Evolutionary conservation across 2,113 vertebrate genomes (phyloP), one percentile per base, ranked within the genome.

Genomic region (Gallinago jamesoni): DNA sequence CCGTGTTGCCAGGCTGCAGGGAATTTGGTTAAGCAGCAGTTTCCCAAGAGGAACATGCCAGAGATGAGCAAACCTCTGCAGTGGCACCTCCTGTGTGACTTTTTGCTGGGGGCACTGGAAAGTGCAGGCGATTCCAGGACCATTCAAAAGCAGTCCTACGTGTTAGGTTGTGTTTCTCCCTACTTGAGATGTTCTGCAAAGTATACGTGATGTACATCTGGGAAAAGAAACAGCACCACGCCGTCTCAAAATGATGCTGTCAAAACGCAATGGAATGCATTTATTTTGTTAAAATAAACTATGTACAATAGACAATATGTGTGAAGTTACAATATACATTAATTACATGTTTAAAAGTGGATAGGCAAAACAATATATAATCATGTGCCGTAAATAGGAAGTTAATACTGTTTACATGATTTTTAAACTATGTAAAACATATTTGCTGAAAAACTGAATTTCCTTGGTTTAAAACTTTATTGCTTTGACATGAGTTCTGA

Each of bases 211-310:
- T 69, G 19, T 39, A 4, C 50, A 57, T 17, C 35, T 79, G 35
- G 30, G 48, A 76, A 92, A 76, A 89, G 3, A 76, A 76, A 62
- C 30, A 69, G 20, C 37, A 53, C 10, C 67, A 59, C 41, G 59
- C 31, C 3, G 60, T 47, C 30, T 69, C 43, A 45, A 80, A 96
- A 73, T 6, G 24, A 70, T 89, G 84, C 85, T 84, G 77, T 92
- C 92, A 97, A 97, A 96, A 83, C 90, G 95, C 80, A 94, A 95
- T 55, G 87, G 81, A 96, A 93, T 85, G 48, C 57, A 89, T 94
- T 97, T 96, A 96, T 97, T 98, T 87, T 96, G 91, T 95, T 96
- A 95, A 97, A 97, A 95, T 91, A 94, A 95, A 92, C 89, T 95
- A 81, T 95, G 66, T 96, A 79, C 79, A 97, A 88, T 95, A 97